Base-by-base conservation (phyloP, 2,888 invertebrate genomes). In the Drosophila incognita region DNA sequence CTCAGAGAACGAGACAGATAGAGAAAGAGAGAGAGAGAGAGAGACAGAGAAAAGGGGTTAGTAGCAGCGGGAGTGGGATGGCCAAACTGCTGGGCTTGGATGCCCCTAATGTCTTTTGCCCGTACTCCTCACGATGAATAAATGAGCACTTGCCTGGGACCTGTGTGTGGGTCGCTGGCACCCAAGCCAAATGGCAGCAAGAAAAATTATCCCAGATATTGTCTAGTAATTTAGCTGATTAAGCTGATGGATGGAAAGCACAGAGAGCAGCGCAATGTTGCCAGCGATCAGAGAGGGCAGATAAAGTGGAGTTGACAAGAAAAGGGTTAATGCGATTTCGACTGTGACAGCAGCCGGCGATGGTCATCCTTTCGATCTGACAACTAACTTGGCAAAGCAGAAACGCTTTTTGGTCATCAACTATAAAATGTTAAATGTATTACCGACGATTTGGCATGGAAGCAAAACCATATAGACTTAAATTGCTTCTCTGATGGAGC, bases 221-320 rank as follows among this genome's bases (percentile, higher is more conserved):
- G 87, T 87, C 89, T 88, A 82, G 87, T 89, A 89, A 88, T 89
- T 88, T 87, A 89, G 87, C 87, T 89, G 87, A 88, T 88, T 89
- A 88, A 85, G 89, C 87, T 89, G 89, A 88, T 89, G 89, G 87
- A 89, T 89, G 87, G 79, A 87, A 88, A 86, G 87, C 82, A 81
- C 82, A 57, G 63, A 65, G 71, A 65, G 72, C 69, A 79, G 73
- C 79, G 83, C 76, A 83, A 84, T 81, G 85, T 69, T 82, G 72
- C 67, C 71, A 75, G 74, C 87, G 89, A 87, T 87, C 85, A 87
- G 77, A 82, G 66, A 36, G 69, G 74, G 58, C 72, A 67, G 72
- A 73, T 73, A 69, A 68, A 81, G 59, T 49, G 60, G 68, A 69
- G 72, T 76, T 70, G 68, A 82, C 69, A 79, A 65, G 81, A 87